Base-by-base conservation (phyloP, 1,140 invertebrate species). In the Cecropterus lyciades region DNA sequence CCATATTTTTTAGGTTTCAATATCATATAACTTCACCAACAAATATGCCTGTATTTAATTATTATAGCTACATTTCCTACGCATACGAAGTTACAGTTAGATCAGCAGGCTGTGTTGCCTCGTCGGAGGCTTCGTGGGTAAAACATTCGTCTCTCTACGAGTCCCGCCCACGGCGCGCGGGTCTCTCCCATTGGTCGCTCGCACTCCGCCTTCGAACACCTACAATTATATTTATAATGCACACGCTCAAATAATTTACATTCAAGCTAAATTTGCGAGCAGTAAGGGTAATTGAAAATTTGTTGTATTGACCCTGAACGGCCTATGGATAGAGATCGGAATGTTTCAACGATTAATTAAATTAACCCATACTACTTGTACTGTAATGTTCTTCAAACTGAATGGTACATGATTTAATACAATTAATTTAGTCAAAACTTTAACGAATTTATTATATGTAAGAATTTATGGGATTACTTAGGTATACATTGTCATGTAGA, bases 151-250 rank as follows among this genome's bases (percentile, higher is more conserved):
- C 87, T 90, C 78, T 11, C 51, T 9, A 11, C 17, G 53, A 67
- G 87, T 82, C 78, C 82, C 89, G 86, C 89, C 89, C 84, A 79
- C 66, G 45, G 30, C 15, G 48, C 65, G 17, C 52, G 37, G 67
- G 11, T 51, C 30, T 16, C 73, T 77, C 69, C 82, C 57, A 90
- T 90, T 91, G 87, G 89, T 69, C 70, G 66, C 42, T 49, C 67
- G 52, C 27, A 63, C 49, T 70, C 86, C 89, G 85, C 89, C 89
- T 77, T 83, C 76, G 62, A 80, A 78, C 81, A 86, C 85, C 85
- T 91, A 89, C 85, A 91, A 88, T 89, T 85, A 90, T 91, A 91
- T 91, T 91, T 89, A 91, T 90, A 89, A 89, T 90, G 86, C 83
- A 88, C 84, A 85, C 82, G 80, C 71, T 82, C 77, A 89, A 91